These are phyloP conservation scores for Sciaenops ocellatus DNA, from an alignment of 2,797 vertebrate species.

Conservation along the genomic window DNA sequence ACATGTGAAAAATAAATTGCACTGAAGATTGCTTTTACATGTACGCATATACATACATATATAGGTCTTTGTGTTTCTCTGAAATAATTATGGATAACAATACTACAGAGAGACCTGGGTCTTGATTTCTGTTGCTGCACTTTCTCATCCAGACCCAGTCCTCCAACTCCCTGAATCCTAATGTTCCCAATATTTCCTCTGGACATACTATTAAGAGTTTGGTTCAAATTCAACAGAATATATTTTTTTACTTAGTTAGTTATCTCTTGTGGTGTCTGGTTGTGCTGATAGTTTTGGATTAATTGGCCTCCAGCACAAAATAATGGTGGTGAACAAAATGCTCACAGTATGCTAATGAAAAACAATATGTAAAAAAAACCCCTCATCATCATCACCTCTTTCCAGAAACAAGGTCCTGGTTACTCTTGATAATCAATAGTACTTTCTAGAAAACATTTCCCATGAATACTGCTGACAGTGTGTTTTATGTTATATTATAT, in stretches of 20 bases:
- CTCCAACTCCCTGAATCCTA: background rate
- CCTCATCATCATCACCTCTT: background rate
- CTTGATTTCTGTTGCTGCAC: slow-evolving; percentile 8
- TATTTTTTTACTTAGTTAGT: background rate
- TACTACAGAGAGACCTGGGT: background rate
- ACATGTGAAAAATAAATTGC: slow-evolving; percentile 22
- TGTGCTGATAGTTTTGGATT: background rate
- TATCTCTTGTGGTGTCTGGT: background rate
- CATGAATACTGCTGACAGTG: background rate
- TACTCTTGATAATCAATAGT: background rate
- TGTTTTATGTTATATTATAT: background rate
- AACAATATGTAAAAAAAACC: background rate
- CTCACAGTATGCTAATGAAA: background rate
- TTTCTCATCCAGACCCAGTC: background rate
- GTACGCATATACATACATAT: background rate
- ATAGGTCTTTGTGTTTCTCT: slow-evolving; percentile 3
- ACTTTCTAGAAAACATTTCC: background rate
- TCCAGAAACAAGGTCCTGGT: background rate
- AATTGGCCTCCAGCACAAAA: background rate
- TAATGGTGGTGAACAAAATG: background rate
- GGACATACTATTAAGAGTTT: background rate
- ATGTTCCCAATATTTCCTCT: slow-evolving; percentile 1
- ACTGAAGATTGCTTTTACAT: slow-evolving; percentile 6
- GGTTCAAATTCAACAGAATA: background rate
- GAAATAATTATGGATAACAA: background rate